Base-by-base conservation (phyloP, 64 coral and sea anemone genomes). In the Pocillopora verrucosa region DNA sequence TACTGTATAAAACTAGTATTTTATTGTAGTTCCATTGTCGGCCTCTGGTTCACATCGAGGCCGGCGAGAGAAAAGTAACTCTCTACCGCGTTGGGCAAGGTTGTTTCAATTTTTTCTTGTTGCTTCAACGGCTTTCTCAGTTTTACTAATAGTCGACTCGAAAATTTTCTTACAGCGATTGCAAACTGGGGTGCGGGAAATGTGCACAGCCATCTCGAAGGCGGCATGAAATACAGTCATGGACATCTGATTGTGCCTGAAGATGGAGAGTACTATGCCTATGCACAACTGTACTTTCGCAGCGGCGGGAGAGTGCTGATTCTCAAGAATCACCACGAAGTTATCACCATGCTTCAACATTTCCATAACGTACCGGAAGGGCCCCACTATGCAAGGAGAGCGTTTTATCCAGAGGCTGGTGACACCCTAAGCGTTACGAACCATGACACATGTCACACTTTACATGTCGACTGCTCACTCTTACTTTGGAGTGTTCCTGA, bases 401-500 rank as follows among this genome's bases (percentile, higher is more conserved):
- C 26, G 51, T 59, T 79, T 30, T 4, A 19, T 19, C 57, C 59
- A 22, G 59, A 59, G 1, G 57, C 77, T 59, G 77, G 77, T 59
- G 77, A 60, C 20, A 10, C 11, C 41, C 34, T 79, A 11, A 11
- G 22, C 77, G n/a, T 79, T 79, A 10, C 7, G 13, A 1, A 25
- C 24, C 10, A 3, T 3, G 1, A 6, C 19, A 1, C 11, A 5
- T 1, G 20, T 70, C 20, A 59, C 14, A 60, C 9, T 79, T 5
- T 79, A 10, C 41, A 79, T 79, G 77, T 1, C 3, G 1, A 22
- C 19, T 41, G 11, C 20, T 56, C 37, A n/a, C 41, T 20, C 16
- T 45, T 77, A 77, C 75, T 77, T 79, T 59, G 77, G 77, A 12
- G 57, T 56, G 22, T 60, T 14, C 59, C 14, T 79, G 51, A 79